Conservation (phyloP, 2,888 invertebrate genomes). For the Dendrolimus houi region DNA sequence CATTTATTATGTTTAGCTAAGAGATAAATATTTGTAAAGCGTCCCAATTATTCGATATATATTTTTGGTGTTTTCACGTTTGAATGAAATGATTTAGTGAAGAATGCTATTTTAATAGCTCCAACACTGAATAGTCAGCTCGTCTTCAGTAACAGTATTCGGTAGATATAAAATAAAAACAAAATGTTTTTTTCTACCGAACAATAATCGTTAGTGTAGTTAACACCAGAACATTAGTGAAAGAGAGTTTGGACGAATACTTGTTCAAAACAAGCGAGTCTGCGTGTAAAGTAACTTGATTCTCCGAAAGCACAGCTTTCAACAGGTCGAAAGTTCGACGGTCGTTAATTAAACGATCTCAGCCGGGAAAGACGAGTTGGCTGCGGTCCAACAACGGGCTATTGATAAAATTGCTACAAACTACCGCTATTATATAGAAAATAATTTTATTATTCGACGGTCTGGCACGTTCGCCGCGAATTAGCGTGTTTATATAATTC, state of each 20-base stretch:
- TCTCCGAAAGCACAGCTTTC: slow-evolving; percentile 60
- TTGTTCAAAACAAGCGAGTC: slow-evolving; percentile 35
- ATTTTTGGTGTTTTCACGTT: no score
- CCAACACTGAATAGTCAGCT: no score
- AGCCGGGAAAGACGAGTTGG: slow-evolving; percentile 59
- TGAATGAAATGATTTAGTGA: no score
- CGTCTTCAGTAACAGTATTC: no score
- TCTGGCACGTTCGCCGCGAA: slow-evolving; percentile 33
- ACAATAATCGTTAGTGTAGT: slow-evolving; percentile 7
- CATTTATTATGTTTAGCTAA: background rate
- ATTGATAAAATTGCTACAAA: slow-evolving; percentile 66
- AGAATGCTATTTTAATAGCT: no score
- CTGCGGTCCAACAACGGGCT: slow-evolving; percentile 48
- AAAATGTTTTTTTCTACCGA: slow-evolving; percentile 1
- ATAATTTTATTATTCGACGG: slow-evolving; percentile 40
- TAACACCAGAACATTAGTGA: slow-evolving; percentile 14
- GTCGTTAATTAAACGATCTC: slow-evolving; percentile 73
- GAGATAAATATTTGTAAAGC: background rate
- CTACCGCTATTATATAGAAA: slow-evolving; percentile 38
- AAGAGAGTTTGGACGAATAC: slow-evolving; percentile 24
- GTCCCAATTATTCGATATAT: no score
- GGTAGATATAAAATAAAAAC: background rate
- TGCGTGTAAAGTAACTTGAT: slow-evolving; percentile 54
- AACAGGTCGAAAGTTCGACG: slow-evolving; percentile 74
- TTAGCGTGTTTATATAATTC: slow-evolving; percentile 47